Evolutionary conservation across 2,797 vertebrate genomes (phyloP).

Genomic region (Pseudomugil gertrudae): DNA sequence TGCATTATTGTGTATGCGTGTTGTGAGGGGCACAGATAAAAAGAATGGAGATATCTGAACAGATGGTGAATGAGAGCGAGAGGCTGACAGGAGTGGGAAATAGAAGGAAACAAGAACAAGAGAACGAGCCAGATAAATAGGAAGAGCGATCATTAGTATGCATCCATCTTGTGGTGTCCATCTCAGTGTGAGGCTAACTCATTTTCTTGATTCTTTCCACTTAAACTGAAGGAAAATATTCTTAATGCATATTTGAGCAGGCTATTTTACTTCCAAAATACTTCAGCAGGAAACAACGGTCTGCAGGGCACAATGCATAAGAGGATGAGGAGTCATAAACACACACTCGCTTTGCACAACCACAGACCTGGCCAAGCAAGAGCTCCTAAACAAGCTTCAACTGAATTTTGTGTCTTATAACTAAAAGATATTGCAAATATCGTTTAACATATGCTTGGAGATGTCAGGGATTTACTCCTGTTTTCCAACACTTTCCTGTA

Average conservation of each 20-base stretch:
- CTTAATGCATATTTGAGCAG: slow-evolving; percentile 63
- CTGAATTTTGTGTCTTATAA: slow-evolving; percentile 9
- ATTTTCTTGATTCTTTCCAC: slow-evolving; percentile 31
- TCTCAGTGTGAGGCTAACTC: slow-evolving; percentile 38
- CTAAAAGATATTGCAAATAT: background rate
- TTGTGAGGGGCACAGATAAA: slow-evolving; percentile 49
- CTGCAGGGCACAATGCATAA: slow-evolving; percentile 31
- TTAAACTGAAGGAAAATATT: slow-evolving; percentile 50
- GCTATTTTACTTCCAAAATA: slow-evolving; percentile 57
- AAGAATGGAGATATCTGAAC: slow-evolving; percentile 66
- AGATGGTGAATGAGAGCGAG: slow-evolving; percentile 63
- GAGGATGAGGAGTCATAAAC: slow-evolving; percentile 42
- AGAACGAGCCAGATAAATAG: slow-evolving; percentile 40
- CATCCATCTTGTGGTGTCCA: slow-evolving; percentile 44
- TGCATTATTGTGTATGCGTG: slow-evolving; percentile 26
- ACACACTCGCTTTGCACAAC: slow-evolving; percentile 24
- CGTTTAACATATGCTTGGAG: background rate
- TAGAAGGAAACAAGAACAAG: slow-evolving; percentile 41
- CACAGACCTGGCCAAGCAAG: slow-evolving; percentile 12
- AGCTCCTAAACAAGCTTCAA: slow-evolving; percentile 2
- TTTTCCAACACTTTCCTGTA: background rate
- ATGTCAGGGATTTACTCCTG: background rate
- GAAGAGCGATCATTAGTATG: slow-evolving; percentile 53
- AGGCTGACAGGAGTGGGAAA: slow-evolving; percentile 35
- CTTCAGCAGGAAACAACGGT: slow-evolving; percentile 31